Percentiles rank a stretch among this genome's conserved stretches.
Evolutionary conservation across 2,797 vertebrate species (phyloP).

Genomic region (Eremophila alpestris): DNA sequence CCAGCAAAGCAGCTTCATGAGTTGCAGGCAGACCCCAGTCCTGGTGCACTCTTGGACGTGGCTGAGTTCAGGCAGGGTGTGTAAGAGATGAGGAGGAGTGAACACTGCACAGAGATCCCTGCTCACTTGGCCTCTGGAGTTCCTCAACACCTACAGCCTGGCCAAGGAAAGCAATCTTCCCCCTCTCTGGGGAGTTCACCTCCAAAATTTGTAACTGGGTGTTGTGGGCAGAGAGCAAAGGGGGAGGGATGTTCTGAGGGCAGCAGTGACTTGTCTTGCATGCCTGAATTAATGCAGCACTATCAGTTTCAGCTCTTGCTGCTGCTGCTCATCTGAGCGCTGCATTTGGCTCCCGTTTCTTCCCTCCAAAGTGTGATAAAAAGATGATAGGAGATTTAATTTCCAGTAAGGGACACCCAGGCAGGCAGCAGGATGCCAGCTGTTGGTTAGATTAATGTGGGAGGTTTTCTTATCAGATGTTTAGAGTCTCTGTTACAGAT

Average conservation of each 20-base stretch:
- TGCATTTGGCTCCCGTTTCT: not conserved
- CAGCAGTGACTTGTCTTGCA: not conserved
- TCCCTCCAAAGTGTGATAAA: not conserved
- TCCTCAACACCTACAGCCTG: not conserved
- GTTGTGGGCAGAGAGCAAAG: not conserved
- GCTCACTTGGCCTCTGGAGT: not conserved
- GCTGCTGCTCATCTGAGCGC: not conserved
- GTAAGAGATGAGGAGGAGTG: not conserved
- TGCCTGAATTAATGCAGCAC: not conserved
- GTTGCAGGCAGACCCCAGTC: not conserved
- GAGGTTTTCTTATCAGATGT: slow-evolving; percentile 34
- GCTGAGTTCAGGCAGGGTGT: not conserved
- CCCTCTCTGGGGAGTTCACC: not conserved
- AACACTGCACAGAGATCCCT: not conserved
- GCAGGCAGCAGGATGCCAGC: not conserved
- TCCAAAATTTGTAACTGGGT: not conserved
- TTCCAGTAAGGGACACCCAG: slow-evolving; percentile 28
- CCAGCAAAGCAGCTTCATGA: not conserved
- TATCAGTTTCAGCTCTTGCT: not conserved
- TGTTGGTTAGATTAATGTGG: slow-evolving; percentile 28
- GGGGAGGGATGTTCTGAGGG: not conserved
- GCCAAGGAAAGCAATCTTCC: not conserved
- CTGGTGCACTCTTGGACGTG: not conserved
- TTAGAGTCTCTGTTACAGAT: not conserved
- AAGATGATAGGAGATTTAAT: slow-evolving; percentile 20